Conservation (phyloP, 2,888 invertebrate genomes). For the Neoaliturus tenellus region DNA sequence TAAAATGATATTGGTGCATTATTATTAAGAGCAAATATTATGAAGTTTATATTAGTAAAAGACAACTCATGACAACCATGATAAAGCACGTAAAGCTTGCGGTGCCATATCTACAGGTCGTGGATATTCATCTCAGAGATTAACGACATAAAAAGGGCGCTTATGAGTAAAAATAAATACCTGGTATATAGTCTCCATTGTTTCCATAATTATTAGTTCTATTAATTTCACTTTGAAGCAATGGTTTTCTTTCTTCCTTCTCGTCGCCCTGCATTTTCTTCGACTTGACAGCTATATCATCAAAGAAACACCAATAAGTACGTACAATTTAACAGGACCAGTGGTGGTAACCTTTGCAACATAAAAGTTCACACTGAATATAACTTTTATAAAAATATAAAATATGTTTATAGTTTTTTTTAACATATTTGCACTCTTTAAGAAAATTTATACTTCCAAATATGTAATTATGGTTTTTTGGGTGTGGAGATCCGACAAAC, state of each 20-base stretch:
- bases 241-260: slow-evolving; percentile 79
- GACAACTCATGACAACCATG: background rate
- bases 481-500: no score
- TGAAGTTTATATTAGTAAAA: background rate
- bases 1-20: no score
- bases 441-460: no score
- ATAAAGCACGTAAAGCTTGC: background rate
- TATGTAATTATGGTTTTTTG: no score
- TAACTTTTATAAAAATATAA: no score
- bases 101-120: slow-evolving; percentile 12
- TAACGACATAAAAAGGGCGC: background rate
- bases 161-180: slow-evolving; percentile 15
- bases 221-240: slow-evolving; percentile 73
- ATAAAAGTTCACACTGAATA: no score
- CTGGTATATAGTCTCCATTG: slow-evolving; percentile 37
- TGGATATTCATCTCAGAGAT: background rate
- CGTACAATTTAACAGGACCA: background rate
- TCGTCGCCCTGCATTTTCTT: slow-evolving; percentile 77
- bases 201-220: slow-evolving; percentile 58
- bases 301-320: slow-evolving; percentile 2
- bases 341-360: background rate
- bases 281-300: slow-evolving; percentile 18
- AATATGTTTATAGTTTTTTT: no score
- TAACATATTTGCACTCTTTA: no score
- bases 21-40: no score